These are phyloP conservation scores for Dysdera silvatica DNA, from an alignment of 1,140 invertebrate genomes.

Conservation along the genomic window DNA sequence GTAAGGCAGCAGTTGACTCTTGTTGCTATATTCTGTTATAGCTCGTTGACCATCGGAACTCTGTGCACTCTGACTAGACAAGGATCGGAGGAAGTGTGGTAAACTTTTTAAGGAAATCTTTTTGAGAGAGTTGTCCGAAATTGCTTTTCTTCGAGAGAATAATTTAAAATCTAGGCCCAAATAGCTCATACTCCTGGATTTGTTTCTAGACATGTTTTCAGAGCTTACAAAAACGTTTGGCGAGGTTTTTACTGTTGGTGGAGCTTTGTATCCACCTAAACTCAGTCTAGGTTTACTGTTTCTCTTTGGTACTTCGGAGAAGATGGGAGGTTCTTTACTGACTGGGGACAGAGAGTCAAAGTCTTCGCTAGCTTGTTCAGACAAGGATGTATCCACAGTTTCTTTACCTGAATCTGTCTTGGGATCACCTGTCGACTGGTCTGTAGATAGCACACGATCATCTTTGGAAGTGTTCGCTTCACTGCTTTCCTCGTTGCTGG, in stretches of 20 bases:
- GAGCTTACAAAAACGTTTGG: constrained; percentile 9
- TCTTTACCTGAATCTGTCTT: constrained; percentile 19
- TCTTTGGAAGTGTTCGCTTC: constrained; percentile 32
- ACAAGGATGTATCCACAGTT: constrained; percentile 10
- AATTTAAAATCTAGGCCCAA: constrained; percentile 11
- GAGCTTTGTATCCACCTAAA: too few species aligned
- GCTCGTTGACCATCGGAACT: not conserved
- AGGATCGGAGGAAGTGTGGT: constrained; percentile 28
- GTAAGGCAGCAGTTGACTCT: not conserved
- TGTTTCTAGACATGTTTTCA: constrained; percentile 17
- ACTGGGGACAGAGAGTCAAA: not conserved
- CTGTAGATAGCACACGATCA: constrained; percentile 27
- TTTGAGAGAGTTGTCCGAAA: constrained; percentile 33
- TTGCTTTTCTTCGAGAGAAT: constrained; percentile 25
- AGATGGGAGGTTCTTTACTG: not conserved
- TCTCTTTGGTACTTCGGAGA: too few species aligned
- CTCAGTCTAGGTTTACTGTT: too few species aligned
- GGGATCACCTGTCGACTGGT: constrained; percentile 20
- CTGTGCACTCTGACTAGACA: constrained; percentile 33
- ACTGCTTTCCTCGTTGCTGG: constrained; percentile 33
- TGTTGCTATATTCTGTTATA: constrained; percentile 5
- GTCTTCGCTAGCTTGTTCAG: constrained; percentile 14
- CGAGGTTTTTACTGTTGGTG: too few species aligned
- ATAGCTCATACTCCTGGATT: constrained; percentile 12
- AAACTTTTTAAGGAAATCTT: constrained; percentile 31